Evolutionary conservation across 2,113 vertebrate species (phyloP), one percentile per base, ranked within the genome.

Genomic region (Brachypteracias leptosomus): DNA sequence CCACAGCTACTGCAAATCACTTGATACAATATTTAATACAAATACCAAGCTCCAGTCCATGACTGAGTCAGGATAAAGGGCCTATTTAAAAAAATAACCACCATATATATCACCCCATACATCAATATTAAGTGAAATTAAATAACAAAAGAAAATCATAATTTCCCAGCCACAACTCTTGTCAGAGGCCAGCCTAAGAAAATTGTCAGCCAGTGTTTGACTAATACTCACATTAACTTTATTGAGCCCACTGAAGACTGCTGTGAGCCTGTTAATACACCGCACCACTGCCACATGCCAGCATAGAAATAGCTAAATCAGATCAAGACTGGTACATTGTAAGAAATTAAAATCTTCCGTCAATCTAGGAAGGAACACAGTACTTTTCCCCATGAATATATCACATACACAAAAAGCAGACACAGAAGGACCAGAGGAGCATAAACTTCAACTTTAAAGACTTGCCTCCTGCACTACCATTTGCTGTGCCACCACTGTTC

Each of bases 1-100:
- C 74, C 82, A 91, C 62, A 89, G 87, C 66, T 95, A 82, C 65
- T 36, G 35, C 73, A 95, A 91, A 95, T 84, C 89, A 87, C 87
- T 89, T 63, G 40, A 94, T 88, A 86, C 40, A 96, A 84, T 89
- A 94, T 86, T 93, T 96, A 96, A 93, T 61, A 93, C 59, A 95
- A 95, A 95, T 61, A 85, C 38, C 40, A 90, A 54, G 52, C 74
- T 88, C 87, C 49, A 51, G 49, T 35, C 59, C 54, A 73, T 38
- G n/a, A 58, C 88, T 68, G 73, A 61, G 35, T 36, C 77, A 58
- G 42, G 59, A 79, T 82, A 80, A 89, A 80, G 59, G 95, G 47
- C 35, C 61, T 77, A 44, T 72, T 90, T 55, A 20, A 77, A 90
- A 49, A 35, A 89, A 91, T 85, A 86, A 63, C 75, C 44, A 51